Evolutionary conservation across 1,140 invertebrate species (phyloP).

Genomic region (Cyclargus thomasi): DNA sequence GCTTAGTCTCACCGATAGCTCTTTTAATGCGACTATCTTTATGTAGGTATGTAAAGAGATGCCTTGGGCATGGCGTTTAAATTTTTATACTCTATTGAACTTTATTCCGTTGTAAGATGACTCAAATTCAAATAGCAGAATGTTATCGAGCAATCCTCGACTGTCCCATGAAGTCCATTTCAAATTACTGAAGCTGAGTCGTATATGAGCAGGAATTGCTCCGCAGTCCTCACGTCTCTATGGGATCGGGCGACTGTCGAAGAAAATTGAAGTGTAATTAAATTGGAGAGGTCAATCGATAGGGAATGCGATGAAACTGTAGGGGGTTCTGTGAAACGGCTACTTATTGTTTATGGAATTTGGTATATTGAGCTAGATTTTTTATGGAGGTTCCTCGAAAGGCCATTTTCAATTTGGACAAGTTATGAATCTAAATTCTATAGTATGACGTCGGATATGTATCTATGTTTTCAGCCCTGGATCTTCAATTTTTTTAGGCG

Average conservation of each 20-base stretch:
- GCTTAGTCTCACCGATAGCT: background rate
- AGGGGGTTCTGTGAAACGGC: background rate
- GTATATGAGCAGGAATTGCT: conserved; percentile 36
- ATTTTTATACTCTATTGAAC: background rate
- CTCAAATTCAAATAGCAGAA: conserved; percentile 11
- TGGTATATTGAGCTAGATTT: too few relatives aligned
- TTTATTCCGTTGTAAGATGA: background rate
- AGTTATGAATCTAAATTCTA: too few relatives aligned
- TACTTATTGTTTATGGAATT: too few relatives aligned
- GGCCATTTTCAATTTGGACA: too few relatives aligned
- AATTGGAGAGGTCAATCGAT: conserved; percentile 27
- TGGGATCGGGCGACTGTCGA: conserved; percentile 27
- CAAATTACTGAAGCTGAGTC: conserved; percentile 31
- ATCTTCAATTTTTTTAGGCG: too few relatives aligned
- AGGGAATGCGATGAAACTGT: conserved; percentile 15
- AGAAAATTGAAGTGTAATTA: conserved; percentile 40
- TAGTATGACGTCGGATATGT: too few relatives aligned
- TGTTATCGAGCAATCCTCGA: conserved; percentile 22
- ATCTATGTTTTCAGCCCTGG: too few relatives aligned
- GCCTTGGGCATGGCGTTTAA: conserved; percentile 23
- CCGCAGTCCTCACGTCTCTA: conserved; percentile 29
- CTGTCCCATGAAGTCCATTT: conserved; percentile 33
- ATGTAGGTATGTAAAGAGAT: background rate
- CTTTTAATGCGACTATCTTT: background rate
- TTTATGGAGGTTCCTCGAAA: too few relatives aligned